Conservation (phyloP, 2,888 invertebrate genomes). For the Mactromeris polynyma region DNA sequence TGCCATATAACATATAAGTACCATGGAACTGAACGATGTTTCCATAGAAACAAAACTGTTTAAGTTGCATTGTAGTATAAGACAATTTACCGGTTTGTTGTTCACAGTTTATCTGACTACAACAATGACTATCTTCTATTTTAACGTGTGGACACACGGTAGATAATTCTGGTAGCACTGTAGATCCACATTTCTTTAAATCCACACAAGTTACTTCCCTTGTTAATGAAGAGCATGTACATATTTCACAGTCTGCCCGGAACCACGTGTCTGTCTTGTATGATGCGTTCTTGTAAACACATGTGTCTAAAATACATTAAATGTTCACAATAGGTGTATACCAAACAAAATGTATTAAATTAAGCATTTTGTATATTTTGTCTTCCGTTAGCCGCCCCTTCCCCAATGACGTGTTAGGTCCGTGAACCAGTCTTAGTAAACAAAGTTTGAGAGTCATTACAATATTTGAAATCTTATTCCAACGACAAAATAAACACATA, state of each 20-base stretch:
- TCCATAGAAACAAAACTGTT: neutral
- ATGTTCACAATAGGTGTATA: no score
- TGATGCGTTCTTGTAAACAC: constrained; percentile 62
- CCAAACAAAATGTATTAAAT: no score
- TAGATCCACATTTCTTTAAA: constrained; percentile 37
- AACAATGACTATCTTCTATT: constrained; percentile 38
- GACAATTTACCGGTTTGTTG: constrained; percentile 25
- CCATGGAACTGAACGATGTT: no score
- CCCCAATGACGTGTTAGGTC: no score
- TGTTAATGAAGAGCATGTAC: constrained; percentile 62
- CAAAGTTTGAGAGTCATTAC: no score
- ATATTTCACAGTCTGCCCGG: constrained; percentile 67
- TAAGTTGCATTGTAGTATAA: neutral
- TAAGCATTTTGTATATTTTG: no score
- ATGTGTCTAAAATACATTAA: constrained; percentile 39
- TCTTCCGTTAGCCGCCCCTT: no score
- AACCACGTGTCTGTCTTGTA: constrained; percentile 63
- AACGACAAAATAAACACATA: no score
- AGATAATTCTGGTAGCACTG: constrained; percentile 31
- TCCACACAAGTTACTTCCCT: constrained; percentile 59
- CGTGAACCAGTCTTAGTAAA: no score
- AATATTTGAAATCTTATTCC: no score
- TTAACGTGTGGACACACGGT: constrained; percentile 36
- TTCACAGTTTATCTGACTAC: constrained; percentile 48
- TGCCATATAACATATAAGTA: no score